Conservation (phyloP, 1,140 invertebrate genomes). For the Glossosoma conforme region DNA sequence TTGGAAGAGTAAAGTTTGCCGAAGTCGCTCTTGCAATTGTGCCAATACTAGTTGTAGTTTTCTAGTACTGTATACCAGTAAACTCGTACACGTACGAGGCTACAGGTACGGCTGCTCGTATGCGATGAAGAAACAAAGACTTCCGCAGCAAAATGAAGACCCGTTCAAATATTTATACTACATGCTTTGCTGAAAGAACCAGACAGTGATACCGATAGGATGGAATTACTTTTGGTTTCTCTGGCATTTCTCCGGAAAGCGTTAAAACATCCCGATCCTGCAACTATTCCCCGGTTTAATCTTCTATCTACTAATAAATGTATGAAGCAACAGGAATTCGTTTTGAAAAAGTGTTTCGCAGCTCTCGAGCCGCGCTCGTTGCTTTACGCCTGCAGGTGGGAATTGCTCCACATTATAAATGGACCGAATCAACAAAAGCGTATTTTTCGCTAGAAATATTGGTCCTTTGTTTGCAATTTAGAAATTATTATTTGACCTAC, state of each 20-base stretch:
- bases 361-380: too few species aligned
- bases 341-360: slow-evolving; percentile 26
- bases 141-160: slow-evolving; percentile 13
- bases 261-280: slow-evolving; percentile 23
- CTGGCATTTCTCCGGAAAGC: slow-evolving; percentile 23
- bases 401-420: too few species aligned
- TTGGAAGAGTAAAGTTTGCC: too few species aligned
- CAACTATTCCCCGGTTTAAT: slow-evolving; percentile 32
- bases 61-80: too few species aligned
- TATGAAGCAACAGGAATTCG: slow-evolving; percentile 24
- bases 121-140: slow-evolving; percentile 12
- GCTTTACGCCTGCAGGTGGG: too few species aligned
- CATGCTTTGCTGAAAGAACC: slow-evolving; percentile 21
- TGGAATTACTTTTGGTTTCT: slow-evolving; percentile 31
- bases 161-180: slow-evolving; percentile 27
- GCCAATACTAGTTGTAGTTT: too few species aligned
- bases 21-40: too few species aligned
- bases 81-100: too few species aligned
- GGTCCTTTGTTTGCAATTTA: too few species aligned
- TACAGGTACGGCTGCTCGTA: neutral
- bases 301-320: slow-evolving; percentile 31
- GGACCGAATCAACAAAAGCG: too few species aligned
- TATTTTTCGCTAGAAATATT: too few species aligned
- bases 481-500: too few species aligned
- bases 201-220: slow-evolving; percentile 29